Base-by-base conservation (phyloP, 2,113 vertebrate species). In the Xiphophorus couchianus region DNA sequence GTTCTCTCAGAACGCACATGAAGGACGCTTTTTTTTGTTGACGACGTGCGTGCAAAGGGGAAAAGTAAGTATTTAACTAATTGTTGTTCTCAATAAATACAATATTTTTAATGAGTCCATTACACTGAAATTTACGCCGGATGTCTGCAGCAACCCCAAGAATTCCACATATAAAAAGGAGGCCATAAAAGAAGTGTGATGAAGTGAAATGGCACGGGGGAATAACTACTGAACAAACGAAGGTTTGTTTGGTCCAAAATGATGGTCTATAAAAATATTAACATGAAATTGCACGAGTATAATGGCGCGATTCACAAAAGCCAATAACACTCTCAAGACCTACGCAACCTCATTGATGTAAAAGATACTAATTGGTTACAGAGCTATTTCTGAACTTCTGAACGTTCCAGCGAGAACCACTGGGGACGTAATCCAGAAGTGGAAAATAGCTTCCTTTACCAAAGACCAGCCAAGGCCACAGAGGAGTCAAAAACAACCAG, bases 1-100 rank as follows among this genome's bases (percentile, higher is more conserved):
- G 65, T 60, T 73, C 62, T 73, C 69, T 75, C 69, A n/a, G 31
- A 62, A 75, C 10, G 25, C 51, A 6, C 51, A n/a, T 8, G 25
- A n/a, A n/a, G 6, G 51, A 58, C 7, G 5, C 51, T 35, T 33
- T 6, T 33, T 22, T 22, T 58, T n/a, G 9, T n/a, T 2, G 1
- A n/a, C 8, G 10, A 25, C 25, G 22, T 58, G 22, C 51, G 3
- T 3, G 8, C 25, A 58, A 8, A 25, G 22, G 9, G 51, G 22
- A 58, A n/a, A 54, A 58, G 10, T 58, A 58, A n/a, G 51, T 58
- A n/a, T n/a, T 58, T 25, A n/a, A 54, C 51, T n/a, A 2, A 58
- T 8, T 58, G 1, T 58, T 58, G 7, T 54, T 58, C 7, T n/a
- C 22, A 25, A 0, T 58, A 10, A 58, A n/a, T 58, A 42, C 13